phyloP scores from a whole-genome alignment of 1,140 invertebrate genomes.

The Bombus sylvicola region DNA sequence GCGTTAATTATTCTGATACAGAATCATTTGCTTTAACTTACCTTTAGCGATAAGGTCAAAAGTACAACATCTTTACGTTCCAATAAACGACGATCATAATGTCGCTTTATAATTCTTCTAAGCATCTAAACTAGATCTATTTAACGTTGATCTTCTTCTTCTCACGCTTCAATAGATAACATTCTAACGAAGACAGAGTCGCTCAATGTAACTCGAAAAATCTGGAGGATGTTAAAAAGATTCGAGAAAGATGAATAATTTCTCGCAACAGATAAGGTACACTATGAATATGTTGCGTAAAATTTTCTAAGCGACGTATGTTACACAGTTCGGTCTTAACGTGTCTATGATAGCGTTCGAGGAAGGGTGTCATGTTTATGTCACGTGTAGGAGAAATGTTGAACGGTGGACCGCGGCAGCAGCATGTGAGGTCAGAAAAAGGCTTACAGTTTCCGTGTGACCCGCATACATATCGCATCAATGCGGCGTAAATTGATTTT shows the following conservation, averaged over 20 bases:
- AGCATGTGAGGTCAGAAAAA: slow-evolving; percentile 62
- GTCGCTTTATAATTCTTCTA: background rate
- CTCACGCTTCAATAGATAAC: too few relatives aligned
- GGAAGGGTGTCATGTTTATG: slow-evolving; percentile 61
- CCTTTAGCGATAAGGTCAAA: background rate
- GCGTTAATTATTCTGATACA: too few relatives aligned
- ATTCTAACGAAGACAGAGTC: too few relatives aligned
- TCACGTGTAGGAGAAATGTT: slow-evolving; percentile 56
- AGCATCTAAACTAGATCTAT: too few relatives aligned
- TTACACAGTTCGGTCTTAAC: background rate
- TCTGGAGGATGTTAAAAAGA: too few relatives aligned
- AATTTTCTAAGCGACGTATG: background rate
- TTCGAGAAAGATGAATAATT: background rate
- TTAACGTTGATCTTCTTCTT: background rate
- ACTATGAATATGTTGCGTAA: background rate
- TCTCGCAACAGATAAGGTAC: background rate
- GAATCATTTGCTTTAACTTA: too few relatives aligned
- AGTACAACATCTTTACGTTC: background rate
- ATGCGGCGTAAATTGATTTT: slow-evolving; percentile 46
- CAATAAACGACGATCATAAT: background rate
- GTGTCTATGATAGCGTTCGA: slow-evolving; percentile 20
- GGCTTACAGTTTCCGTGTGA: slow-evolving; percentile 64
- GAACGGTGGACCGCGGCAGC: slow-evolving; percentile 18
- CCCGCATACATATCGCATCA: slow-evolving; percentile 51
- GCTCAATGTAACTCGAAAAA: too few relatives aligned